A percentile compares a stretch with the other conserved stretches of the same genome.
Conservation (phyloP, 2,113 vertebrate genomes). For the Panurus biarmicus region DNA sequence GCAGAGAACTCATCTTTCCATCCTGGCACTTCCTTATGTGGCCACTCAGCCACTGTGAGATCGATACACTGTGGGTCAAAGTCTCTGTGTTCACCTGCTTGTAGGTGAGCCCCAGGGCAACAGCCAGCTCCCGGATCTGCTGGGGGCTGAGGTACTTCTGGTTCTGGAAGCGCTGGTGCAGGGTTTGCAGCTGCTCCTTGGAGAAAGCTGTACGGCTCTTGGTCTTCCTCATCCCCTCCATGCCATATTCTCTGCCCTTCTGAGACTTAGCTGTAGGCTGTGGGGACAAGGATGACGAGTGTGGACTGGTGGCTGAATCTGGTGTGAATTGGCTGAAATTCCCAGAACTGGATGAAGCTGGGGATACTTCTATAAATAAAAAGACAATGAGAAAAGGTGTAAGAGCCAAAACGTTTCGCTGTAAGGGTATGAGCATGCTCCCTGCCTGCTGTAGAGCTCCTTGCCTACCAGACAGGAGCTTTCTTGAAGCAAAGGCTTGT, state of each 20-base stretch:
- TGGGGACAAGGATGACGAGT: not conserved
- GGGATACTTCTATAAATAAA: conserved; percentile 27
- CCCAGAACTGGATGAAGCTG: conserved; percentile 29
- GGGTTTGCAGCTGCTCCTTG: conserved; percentile 71
- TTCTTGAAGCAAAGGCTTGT: not conserved
- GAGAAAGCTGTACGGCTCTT: conserved; percentile 72
- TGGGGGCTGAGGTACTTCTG: conserved; percentile 78
- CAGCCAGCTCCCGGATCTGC: conserved; percentile 76
- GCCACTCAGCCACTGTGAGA: not conserved
- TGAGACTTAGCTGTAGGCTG: not conserved
- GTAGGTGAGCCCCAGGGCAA: conserved; percentile 73
- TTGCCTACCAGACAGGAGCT: not conserved
- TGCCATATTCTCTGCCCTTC: not conserved
- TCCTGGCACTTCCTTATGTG: not conserved
- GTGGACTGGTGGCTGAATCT: conserved; percentile 52
- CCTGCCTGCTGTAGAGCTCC: not conserved
- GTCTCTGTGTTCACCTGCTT: conserved; percentile 67
- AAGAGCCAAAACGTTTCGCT: not conserved
- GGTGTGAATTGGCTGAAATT: conserved; percentile 42
- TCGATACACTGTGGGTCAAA: not conserved
- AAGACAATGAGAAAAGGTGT: not conserved
- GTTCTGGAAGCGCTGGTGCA: conserved; percentile 70
- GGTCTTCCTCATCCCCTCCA: conserved; percentile 20
- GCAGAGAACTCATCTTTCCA: not conserved
- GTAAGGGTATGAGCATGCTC: not conserved